phyloP scores from a whole-genome alignment of 2,888 invertebrate genomes.

The Ptilodon capucinus region DNA sequence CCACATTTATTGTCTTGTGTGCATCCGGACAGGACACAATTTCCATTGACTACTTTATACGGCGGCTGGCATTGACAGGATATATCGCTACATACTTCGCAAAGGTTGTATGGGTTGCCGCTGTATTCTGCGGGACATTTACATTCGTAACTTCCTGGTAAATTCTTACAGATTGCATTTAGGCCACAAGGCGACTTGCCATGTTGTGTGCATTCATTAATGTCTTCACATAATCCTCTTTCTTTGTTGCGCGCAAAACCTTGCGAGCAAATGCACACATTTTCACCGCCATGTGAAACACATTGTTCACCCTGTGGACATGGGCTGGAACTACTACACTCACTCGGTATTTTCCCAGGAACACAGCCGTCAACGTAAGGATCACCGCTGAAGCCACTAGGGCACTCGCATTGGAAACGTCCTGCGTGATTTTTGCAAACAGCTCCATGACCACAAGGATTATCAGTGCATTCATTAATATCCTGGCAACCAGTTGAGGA shows the following conservation, averaged over 20 bases:
- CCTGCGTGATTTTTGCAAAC: slow-evolving; percentile 95
- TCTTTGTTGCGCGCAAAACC: slow-evolving; percentile 91
- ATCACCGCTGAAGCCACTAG: slow-evolving; percentile 90
- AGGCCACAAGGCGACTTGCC: slow-evolving; percentile 92
- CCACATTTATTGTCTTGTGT: slow-evolving; percentile 91
- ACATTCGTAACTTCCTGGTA: slow-evolving; percentile 96
- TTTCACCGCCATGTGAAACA: slow-evolving; percentile 89
- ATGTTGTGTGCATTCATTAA: slow-evolving; percentile 91
- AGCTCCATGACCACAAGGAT: slow-evolving; percentile 92
- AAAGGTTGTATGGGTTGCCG: slow-evolving; percentile 94
- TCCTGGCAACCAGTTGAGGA: slow-evolving; percentile 90
- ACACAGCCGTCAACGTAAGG: slow-evolving; percentile 90
- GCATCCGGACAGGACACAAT: slow-evolving; percentile 93
- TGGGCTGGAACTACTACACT: slow-evolving; percentile 89
- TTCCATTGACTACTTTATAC: slow-evolving; percentile 91
- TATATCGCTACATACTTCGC: slow-evolving; percentile 92
- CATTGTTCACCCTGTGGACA: slow-evolving; percentile 94
- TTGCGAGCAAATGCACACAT: slow-evolving; percentile 94
- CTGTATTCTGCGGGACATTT: slow-evolving; percentile 94
- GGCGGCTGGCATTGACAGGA: slow-evolving; percentile 94
- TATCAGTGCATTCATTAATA: slow-evolving; percentile 92
- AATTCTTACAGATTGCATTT: slow-evolving; percentile 95
- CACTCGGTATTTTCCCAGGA: slow-evolving; percentile 84
- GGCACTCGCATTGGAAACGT: slow-evolving; percentile 93
- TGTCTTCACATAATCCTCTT: slow-evolving; percentile 90